Evolutionary conservation across 2,888 invertebrate species (phyloP), one percentile per base, ranked within the genome.

Genomic region (Rhamnusium bicolor): DNA sequence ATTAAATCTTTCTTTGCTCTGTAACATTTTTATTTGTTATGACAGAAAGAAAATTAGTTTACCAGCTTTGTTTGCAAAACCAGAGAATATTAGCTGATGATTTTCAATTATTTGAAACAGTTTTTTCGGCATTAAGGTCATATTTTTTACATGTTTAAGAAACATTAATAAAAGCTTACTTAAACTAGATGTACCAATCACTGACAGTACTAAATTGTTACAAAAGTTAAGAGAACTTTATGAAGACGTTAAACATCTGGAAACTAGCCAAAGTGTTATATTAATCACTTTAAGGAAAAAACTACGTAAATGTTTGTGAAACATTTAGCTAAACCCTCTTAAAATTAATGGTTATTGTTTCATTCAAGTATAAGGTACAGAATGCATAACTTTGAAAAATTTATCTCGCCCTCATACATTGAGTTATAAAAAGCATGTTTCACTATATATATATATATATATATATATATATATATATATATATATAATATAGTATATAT

Each of bases 321-420:
- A 58, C 58, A 58, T 58, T 58, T 32, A 58, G 58, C 32, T 58
- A 58, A 27, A 63, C 16, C 63, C 63, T 47, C n/a, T 18, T 49
- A 16, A 29, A 63, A 63, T 63, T 63, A 63, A 63, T 63, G 51
- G 63, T 51, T 51, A 46, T 49, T 63, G 63, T 63, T 51, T 51
- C 18, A 14, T 24, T 63, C 63, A 27, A 12, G 29, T 63, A 29
- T 51, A 51, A 32, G 58, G 10, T 16, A n/a, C 58, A 58, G 58
- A 58, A 7, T 29, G 16, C 29, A 32, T 12, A 21, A 21, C 14
- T 18, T 21, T 29, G 7, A 58, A 29, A 58, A 58, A 58, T 40
- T 2, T 4, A 40, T 40, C n/a, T n/a, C n/a, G 40, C n/a, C n/a
- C 24, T 40, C 10, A 40, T 1, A 8, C 8, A 32, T n/a, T n/a